Base-by-base conservation (phyloP, 2,797 vertebrate genomes). In the Morus bassanus region DNA sequence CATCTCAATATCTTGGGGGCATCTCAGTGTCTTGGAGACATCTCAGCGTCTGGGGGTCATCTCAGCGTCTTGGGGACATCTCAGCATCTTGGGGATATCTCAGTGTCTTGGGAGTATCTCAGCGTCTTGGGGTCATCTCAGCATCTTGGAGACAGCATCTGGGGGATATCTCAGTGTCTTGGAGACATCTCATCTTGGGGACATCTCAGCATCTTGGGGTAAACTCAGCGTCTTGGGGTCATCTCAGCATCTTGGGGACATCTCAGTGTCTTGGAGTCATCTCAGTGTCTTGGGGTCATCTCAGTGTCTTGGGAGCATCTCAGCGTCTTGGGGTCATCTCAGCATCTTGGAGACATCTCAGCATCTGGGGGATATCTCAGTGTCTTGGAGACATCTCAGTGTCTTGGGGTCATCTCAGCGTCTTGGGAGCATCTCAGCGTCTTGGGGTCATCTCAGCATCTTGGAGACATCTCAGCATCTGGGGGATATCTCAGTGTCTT, bases 21-120 rank as follows among this genome's bases (percentile, higher is more conserved):
- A 11, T 59, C 37, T 27, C 6, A 39, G 17, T 1, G 3, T 8
- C n/a, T 18, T 16, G 60, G 12, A 8, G 8, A 14, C 15, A 53
- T 28, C 51, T 51, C 27, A 10, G 14, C 2, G 11, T 28, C 25
- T 27, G 10, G 23, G 4, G 23, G 57, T 30, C 18, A 30, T 41
- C 39, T 41, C 6, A 14, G 18, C 0, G 0, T 31, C 63, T 45
- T 31, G 68, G 35, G 27, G 48, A 6, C 6, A 41, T 41, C 35
- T 70, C 3, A 17, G 28, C 0, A 0, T 18, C 37, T 16, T 16
- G 18, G 8, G 15, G 28, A 13, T 8, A 27, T 15, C 30, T 19
- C 3, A 4, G 23, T 0, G 0, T 17, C 24, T 35, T 59, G 25
- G 18, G 18, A 33, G 6, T 3, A 22, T 22, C 33, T 73, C 12